Percentiles rank a stretch among this genome's conserved stretches.
Evolutionary conservation across 2,113 vertebrate species (phyloP).

Genomic region (Xiphorhynchus elegans): DNA sequence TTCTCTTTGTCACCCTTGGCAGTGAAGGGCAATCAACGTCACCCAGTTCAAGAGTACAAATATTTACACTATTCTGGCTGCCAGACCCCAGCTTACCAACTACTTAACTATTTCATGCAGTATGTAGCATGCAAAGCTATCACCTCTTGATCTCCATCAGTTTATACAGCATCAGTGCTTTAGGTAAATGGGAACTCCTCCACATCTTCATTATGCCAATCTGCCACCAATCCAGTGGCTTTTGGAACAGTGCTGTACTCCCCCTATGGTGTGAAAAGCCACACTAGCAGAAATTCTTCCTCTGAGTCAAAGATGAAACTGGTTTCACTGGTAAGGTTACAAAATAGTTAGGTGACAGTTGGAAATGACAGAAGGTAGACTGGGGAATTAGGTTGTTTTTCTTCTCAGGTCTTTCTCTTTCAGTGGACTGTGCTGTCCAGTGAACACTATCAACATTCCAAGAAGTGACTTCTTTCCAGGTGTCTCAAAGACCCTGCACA

Average conservation of each 20-base stretch:
- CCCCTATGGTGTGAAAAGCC: background rate
- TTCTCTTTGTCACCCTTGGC: background rate
- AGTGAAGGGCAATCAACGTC: background rate
- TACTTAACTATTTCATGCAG: background rate
- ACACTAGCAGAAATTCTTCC: background rate
- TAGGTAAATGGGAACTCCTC: background rate
- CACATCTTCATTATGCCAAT: background rate
- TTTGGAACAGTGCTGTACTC: background rate
- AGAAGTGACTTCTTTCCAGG: background rate
- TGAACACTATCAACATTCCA: background rate
- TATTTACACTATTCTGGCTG: background rate
- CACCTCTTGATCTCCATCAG: background rate
- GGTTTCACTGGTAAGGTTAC: background rate
- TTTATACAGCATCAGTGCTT: background rate
- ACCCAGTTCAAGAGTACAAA: background rate
- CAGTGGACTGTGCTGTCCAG: background rate
- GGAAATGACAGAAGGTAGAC: background rate
- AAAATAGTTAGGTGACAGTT: background rate
- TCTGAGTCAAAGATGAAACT: background rate
- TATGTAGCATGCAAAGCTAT: background rate
- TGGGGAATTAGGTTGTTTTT: background rate
- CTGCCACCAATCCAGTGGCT: background rate
- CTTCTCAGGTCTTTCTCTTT: background rate
- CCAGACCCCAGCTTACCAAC: background rate
- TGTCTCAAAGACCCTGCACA: rapidly evolving